Base-by-base conservation (phyloP, 1,140 invertebrate genomes). In the Adelges cooleyi region DNA sequence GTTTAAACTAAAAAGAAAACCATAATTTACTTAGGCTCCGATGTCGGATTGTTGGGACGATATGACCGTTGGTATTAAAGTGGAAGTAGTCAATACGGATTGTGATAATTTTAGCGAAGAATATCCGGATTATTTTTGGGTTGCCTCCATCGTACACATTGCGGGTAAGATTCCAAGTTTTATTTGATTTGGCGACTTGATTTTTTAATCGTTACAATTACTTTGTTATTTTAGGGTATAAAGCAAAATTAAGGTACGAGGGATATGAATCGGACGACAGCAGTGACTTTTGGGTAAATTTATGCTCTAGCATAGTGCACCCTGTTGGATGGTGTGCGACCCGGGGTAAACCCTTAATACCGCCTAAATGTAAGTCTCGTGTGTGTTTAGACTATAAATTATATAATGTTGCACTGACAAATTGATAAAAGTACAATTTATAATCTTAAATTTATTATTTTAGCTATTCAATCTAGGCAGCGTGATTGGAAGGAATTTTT, bases 311-410 rank as follows among this genome's bases (percentile, higher is more conserved):
- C 65, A 86, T 91, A 72, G 89, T 98, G 23, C 92, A 97, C 77
- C 90, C 90, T 25, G 92, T 98, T 42, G 93, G 93, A 17, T 97
- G 94, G 94, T 96, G 93, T 79, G 94, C 94, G 1, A 92, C 89
- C 0, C 83, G 92, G 69, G 92, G 92, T 18, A 95, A 95, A 76
- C 91, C 92, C 8, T 77, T 97, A 0, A 95, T 95, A 73, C 93
- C 93, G 62, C 94, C 94, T 15, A 86, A 86, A 75, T 87, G 84
- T 85, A 75, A 77, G 74, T 74, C 11, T 33, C n/a, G n/a, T n/a
- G n/a, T n/a, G n/a, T n/a, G n/a, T n/a, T n/a, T n/a, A n/a, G n/a
- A n/a, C n/a, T n/a, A n/a, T n/a, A n/a, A n/a, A n/a, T n/a, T n/a
- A n/a, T n/a, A n/a, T n/a, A n/a, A n/a, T n/a, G n/a, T n/a, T n/a